Conservation (phyloP, 2,888 invertebrate genomes). For the Gryllus longicercus region DNA sequence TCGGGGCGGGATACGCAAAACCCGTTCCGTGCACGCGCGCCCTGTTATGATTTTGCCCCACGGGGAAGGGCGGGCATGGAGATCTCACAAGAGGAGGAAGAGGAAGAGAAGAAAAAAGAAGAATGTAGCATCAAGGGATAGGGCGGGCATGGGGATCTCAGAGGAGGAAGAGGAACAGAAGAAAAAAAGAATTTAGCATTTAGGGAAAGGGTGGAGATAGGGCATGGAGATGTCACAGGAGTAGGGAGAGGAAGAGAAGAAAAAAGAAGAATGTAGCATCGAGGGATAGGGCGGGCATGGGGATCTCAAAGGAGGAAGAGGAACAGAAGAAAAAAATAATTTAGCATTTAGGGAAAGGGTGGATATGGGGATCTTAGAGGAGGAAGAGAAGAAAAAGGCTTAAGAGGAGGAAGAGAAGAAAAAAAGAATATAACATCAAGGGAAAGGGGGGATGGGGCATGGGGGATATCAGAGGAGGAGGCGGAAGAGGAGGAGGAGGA, state of each 20-base stretch:
- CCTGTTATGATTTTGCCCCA: slow-evolving; percentile 3
- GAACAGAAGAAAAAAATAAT: neutral
- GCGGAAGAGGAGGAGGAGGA: neutral
- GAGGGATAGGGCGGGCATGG: no score
- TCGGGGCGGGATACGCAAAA: neutral
- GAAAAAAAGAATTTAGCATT: neutral
- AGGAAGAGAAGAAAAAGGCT: neutral
- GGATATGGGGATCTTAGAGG: no score
- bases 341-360: neutral
- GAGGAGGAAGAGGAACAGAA: neutral
- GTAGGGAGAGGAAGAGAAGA: no score
- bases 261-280: no score
- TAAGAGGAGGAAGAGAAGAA: neutral
- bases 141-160: neutral
- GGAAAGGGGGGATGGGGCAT: no score
- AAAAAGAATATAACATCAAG: neutral
- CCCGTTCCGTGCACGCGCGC: neutral
- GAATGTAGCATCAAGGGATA: neutral
- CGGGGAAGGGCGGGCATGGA: neutral
- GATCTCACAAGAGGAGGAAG: neutral
- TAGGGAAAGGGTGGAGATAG: neutral
- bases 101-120: neutral
- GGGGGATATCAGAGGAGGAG: no score
- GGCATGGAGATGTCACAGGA: no score
- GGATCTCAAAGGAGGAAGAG: no score